phyloP scores from a whole-genome alignment of 2,113 vertebrate genomes.

The Illadopsis cleaveri region DNA sequence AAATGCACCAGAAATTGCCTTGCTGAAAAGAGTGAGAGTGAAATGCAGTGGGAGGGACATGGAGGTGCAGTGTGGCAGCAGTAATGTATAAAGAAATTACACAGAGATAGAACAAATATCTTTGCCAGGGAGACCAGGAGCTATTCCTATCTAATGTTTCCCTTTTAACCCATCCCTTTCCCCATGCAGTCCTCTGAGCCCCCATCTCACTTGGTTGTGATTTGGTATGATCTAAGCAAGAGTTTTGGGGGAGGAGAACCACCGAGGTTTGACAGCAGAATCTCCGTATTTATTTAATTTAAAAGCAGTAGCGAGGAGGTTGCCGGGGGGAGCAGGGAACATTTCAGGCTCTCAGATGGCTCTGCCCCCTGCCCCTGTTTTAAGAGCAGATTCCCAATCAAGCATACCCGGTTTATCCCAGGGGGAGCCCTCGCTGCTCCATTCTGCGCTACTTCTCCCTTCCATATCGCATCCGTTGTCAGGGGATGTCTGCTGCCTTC shows the following conservation, averaged over 20 bases:
- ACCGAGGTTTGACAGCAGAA: constrained; percentile 12
- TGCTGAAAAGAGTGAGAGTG: constrained; percentile 50
- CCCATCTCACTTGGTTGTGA: fast-evolving
- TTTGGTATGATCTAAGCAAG: not conserved
- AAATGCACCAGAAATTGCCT: constrained; percentile 68
- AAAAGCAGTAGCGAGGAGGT: constrained; percentile 2
- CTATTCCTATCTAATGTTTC: constrained; percentile 22
- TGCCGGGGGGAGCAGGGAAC: constrained; percentile 2
- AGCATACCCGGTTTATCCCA: constrained; percentile 42
- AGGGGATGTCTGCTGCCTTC: not conserved
- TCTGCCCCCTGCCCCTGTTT: constrained; percentile 35
- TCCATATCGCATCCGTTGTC: not conserved
- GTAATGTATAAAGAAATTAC: constrained; percentile 60
- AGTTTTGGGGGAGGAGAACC: not conserved
- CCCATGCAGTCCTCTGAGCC: not conserved
- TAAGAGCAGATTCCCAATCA: constrained; percentile 41
- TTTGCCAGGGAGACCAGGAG: constrained; percentile 49
- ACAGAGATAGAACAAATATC: constrained; percentile 55
- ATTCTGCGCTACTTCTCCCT: constrained; percentile 8
- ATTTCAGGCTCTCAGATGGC: constrained; percentile 24
- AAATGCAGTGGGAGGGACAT: constrained; percentile 67
- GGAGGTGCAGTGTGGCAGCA: constrained; percentile 64
- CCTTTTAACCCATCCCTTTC: constrained; percentile 29
- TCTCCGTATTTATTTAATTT: constrained; percentile 44
- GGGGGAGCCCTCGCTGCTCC: constrained; percentile 19